phyloP scores from a whole-genome alignment of 2,113 vertebrate species.

The Pseudonaja textilis region DNA sequence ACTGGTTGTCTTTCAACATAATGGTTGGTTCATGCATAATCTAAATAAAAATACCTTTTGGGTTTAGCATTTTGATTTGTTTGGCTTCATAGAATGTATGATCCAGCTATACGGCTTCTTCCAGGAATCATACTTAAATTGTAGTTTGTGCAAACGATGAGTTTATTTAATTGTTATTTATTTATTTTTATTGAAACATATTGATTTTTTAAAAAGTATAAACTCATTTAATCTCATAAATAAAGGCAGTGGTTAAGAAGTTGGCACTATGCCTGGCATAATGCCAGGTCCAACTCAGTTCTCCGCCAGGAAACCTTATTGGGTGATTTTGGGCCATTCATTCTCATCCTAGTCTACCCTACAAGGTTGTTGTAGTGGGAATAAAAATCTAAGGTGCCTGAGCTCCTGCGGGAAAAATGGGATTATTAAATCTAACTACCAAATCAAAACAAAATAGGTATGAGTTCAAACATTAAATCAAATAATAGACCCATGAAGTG shows the following conservation, averaged over 20 bases:
- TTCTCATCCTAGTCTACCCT: neutral
- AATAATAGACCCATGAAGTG: neutral
- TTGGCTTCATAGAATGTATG: neutral
- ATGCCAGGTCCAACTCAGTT: neutral
- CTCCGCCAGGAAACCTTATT: neutral
- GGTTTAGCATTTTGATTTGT: neutral
- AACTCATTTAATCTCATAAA: neutral
- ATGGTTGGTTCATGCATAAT: neutral
- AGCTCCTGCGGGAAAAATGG: neutral
- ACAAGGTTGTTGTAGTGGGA: neutral
- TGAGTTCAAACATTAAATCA: neutral
- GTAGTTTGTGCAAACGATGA: neutral
- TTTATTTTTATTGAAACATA: neutral
- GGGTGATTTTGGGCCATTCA: neutral
- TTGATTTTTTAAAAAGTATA: neutral
- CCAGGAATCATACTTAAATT: neutral
- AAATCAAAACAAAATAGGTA: neutral
- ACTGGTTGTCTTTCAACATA: neutral
- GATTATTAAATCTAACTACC: neutral
- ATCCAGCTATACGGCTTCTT: neutral
- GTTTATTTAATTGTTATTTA: neutral
- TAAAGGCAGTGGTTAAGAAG: neutral
- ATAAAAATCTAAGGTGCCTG: neutral
- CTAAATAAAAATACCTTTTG: neutral
- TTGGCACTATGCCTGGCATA: neutral